Conservation (phyloP, 2,797 vertebrate genomes). For the Liasis olivaceus region DNA sequence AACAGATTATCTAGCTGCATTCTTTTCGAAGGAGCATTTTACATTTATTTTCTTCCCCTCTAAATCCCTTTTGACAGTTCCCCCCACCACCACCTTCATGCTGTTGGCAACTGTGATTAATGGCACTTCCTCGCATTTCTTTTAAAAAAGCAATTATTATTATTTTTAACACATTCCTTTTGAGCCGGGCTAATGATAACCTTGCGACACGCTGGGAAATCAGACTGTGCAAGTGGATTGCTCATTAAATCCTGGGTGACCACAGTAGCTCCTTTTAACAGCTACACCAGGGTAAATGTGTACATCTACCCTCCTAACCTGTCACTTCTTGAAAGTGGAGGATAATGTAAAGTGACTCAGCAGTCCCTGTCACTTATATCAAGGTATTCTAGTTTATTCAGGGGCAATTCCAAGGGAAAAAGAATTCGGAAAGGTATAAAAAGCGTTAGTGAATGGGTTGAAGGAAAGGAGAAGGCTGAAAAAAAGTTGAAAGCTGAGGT, state of each 20-base stretch:
- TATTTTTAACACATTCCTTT: slow-evolving; percentile 41
- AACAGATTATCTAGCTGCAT: slow-evolving; percentile 44
- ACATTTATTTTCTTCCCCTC: slow-evolving; percentile 4
- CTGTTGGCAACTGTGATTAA: slow-evolving; percentile 32
- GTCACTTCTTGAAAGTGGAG: neutral
- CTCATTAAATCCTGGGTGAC: slow-evolving; percentile 7
- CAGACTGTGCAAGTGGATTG: neutral
- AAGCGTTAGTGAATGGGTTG: neutral
- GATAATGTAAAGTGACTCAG: slow-evolving; percentile 1
- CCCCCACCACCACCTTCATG: neutral
- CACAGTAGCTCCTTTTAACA: neutral
- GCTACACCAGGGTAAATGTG: neutral
- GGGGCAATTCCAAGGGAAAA: neutral
- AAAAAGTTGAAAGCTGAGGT: neutral
- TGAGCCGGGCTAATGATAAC: slow-evolving; percentile 34
- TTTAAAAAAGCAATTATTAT: slow-evolving; percentile 21
- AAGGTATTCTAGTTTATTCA: neutral
- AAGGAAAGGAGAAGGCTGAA: neutral
- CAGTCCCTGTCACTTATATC: neutral
- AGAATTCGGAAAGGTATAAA: neutral
- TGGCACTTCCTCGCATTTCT: slow-evolving; percentile 45
- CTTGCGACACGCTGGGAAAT: neutral
- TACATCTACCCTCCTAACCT: neutral
- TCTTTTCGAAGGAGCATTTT: slow-evolving; percentile 15
- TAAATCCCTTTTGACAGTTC: slow-evolving; percentile 61